Conservation (phyloP, 2,888 invertebrate species). For the Pyrocoelia pectoralis region DNA sequence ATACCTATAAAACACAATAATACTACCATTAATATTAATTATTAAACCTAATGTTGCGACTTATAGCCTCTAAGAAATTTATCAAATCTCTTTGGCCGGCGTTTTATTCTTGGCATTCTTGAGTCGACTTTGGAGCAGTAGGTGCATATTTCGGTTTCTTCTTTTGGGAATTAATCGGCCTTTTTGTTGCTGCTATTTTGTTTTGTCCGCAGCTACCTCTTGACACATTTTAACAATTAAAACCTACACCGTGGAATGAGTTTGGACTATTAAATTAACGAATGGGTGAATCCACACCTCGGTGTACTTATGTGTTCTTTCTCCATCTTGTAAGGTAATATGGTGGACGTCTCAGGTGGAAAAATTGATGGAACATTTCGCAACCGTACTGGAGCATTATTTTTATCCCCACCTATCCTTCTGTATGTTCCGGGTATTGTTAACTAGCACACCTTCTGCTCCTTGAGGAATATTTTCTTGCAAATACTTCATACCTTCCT, state of each 20-base stretch:
- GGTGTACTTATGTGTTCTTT: too few species aligned
- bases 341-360: too few species aligned
- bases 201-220: constrained; percentile 1
- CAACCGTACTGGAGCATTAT: too few species aligned
- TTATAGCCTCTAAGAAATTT: constrained; percentile 1
- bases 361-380: too few species aligned
- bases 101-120: neutral
- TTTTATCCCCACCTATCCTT: too few species aligned
- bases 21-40: too few species aligned
- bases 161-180: constrained; percentile 4
- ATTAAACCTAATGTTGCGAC: constrained; percentile 4
- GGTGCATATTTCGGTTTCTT: constrained; percentile 5
- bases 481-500: neutral
- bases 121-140: too few species aligned
- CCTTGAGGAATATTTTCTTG: constrained; percentile 1
- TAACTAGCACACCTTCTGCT: neutral
- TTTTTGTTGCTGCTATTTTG: neutral
- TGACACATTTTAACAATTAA: constrained; percentile 1
- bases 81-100: constrained; percentile 3
- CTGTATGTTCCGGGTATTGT: too few species aligned
- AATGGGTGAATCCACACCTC: too few species aligned
- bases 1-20: too few species aligned
- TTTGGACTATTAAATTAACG: too few species aligned
- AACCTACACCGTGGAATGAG: neutral
- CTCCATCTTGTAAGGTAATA: too few species aligned